phyloP scores from a whole-genome alignment of 1,140 invertebrate genomes.

The Thalassaphorura encarpata region DNA sequence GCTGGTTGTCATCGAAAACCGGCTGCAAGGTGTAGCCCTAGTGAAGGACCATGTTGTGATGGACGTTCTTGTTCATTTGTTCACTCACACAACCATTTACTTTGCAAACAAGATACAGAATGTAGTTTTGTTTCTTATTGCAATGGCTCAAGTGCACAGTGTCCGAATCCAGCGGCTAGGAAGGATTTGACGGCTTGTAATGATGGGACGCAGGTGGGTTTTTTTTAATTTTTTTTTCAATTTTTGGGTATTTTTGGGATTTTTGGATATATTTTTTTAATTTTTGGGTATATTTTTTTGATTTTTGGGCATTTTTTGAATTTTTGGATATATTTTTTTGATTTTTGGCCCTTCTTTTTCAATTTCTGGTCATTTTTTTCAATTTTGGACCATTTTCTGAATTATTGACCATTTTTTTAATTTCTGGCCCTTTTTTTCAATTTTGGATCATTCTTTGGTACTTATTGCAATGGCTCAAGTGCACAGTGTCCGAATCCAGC shows the following conservation, averaged over 20 bases:
- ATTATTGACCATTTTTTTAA: too few species aligned
- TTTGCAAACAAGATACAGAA: conserved; percentile 73
- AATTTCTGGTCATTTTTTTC: conserved; percentile 1
- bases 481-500: conserved; percentile 73
- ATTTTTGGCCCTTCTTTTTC: background rate
- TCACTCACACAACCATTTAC: conserved; percentile 35
- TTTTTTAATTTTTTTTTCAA: too few species aligned
- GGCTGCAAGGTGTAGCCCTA: conserved; percentile 57
- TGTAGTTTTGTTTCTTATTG: conserved; percentile 78
- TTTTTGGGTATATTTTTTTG: too few species aligned
- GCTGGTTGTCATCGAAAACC: conserved; percentile 64
- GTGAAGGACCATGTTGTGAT: conserved; percentile 91
- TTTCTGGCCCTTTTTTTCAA: too few species aligned
- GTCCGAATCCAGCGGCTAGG: conserved; percentile 66
- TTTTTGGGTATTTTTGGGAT: too few species aligned
- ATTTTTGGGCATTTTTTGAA: too few species aligned
- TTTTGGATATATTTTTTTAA: too few species aligned
- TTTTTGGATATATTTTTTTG: too few species aligned
- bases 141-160: conserved; percentile 71
- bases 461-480: conserved; percentile 72
- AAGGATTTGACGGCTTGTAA: conserved; percentile 75
- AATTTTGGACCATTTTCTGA: too few species aligned
- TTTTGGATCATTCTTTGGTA: conserved; percentile 44
- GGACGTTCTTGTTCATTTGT: conserved; percentile 72
- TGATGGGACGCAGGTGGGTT: conserved; percentile 56